Conservation (phyloP, 1,140 invertebrate species). For the Hylyphantes graminicola region DNA sequence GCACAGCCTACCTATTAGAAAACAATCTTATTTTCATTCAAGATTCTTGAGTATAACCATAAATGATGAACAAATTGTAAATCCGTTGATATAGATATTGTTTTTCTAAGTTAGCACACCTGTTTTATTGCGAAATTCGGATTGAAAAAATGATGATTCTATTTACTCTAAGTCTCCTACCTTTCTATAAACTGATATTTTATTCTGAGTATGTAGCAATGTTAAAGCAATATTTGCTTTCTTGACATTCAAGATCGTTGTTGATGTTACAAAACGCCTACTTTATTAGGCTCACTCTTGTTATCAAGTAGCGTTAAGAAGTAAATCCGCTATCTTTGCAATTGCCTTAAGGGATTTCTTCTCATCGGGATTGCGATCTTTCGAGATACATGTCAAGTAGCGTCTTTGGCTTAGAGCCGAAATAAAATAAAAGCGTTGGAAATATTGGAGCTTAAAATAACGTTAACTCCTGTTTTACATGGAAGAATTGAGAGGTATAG, state of each 20-base stretch:
- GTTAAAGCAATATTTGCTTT: background rate
- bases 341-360: slow-evolving; percentile 3
- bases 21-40: too few relatives aligned
- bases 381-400: slow-evolving; percentile 4
- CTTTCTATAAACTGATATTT: background rate
- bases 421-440: background rate
- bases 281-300: background rate
- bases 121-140: too few relatives aligned
- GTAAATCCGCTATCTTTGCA: slow-evolving; percentile 14
- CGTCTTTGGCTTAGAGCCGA: slow-evolving; percentile 32
- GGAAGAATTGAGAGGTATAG: too few relatives aligned
- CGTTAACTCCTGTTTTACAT: slow-evolving; percentile 16
- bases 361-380: slow-evolving; percentile 7
- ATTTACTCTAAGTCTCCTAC: background rate
- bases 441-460: slow-evolving; percentile 13
- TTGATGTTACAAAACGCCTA: slow-evolving; percentile 22
- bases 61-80: too few relatives aligned
- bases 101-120: too few relatives aligned
- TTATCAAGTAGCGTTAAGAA: slow-evolving; percentile 23
- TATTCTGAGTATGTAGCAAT: background rate
- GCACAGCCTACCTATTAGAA: too few relatives aligned
- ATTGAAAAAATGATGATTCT: too few relatives aligned
- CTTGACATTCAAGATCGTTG: background rate
- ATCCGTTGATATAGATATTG: too few relatives aligned
- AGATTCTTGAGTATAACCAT: too few relatives aligned